phyloP scores from a whole-genome alignment of 2,113 vertebrate species.

The Triplophysa dalaica region DNA sequence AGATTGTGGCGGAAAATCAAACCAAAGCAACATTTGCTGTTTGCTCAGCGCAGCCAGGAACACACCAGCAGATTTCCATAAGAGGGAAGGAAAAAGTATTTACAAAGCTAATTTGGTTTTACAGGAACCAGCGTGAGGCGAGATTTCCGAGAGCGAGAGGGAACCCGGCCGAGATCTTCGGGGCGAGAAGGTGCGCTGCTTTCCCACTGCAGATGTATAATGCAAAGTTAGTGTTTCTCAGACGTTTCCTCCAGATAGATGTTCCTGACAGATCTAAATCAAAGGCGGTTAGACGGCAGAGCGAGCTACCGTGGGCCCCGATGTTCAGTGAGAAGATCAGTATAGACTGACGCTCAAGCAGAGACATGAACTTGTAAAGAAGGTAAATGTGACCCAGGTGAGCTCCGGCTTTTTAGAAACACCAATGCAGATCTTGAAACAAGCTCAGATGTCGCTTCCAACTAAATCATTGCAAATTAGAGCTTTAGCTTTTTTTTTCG shows the following conservation, averaged over 20 bases:
- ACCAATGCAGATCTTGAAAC: no score
- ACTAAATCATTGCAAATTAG: not conserved
- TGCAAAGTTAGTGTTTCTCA: slow-evolving; percentile 48
- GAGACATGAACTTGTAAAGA: not conserved
- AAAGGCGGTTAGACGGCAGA: slow-evolving; percentile 5
- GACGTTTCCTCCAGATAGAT: slow-evolving; percentile 24
- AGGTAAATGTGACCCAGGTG: slow-evolving; percentile 17
- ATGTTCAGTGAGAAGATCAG: not conserved
- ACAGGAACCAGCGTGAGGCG: slow-evolving; percentile 3
- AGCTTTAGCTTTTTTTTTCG: not conserved
- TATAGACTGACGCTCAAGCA: not conserved
- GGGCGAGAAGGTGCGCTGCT: not conserved
- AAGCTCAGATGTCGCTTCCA: not conserved
- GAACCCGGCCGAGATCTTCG: slow-evolving; percentile 3
- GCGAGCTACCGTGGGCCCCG: not conserved
- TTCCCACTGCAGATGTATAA: slow-evolving; percentile 48
- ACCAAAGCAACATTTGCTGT: slow-evolving; percentile 45
- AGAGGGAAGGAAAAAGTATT: slow-evolving; percentile 12
- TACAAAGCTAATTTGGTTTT: slow-evolving; percentile 33
- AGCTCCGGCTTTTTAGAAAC: not conserved
- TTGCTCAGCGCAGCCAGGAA: slow-evolving; percentile 32
- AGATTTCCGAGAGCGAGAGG: slow-evolving; percentile 1
- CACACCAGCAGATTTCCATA: slow-evolving; percentile 23
- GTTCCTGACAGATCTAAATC: slow-evolving; percentile 19
- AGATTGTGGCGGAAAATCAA: slow-evolving; percentile 19